Conservation (phyloP, 2,113 vertebrate species). For the Bolborhynchus lineola region DNA sequence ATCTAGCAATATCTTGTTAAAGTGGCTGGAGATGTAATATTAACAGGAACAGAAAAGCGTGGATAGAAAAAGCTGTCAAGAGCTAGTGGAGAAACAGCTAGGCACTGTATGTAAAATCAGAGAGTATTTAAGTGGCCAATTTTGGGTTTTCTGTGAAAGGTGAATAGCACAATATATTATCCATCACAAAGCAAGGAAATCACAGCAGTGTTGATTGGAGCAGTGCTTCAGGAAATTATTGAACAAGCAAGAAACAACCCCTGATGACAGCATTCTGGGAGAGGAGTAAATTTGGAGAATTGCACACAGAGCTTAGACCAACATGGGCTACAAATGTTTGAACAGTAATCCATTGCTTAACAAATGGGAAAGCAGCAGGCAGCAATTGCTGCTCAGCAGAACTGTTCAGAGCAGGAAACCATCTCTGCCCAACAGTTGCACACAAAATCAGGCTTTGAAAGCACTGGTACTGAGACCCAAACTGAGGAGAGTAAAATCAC, state of each 20-base stretch:
- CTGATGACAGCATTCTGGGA: not conserved
- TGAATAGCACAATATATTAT: not conserved
- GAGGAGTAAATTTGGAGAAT: not conserved
- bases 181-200: not conserved
- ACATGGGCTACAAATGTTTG: not conserved
- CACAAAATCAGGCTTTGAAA: conserved; percentile 1
- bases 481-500: not conserved
- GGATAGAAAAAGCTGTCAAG: not conserved
- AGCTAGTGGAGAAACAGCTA: not conserved
- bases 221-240: conserved; percentile 19
- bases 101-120: not conserved
- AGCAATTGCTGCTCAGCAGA: conserved; percentile 16
- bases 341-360: conserved; percentile 33
- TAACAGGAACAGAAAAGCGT: not conserved
- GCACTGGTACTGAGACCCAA: not conserved
- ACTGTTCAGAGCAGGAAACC: not conserved
- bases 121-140: not conserved
- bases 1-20: not conserved
- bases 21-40: not conserved
- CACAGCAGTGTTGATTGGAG: not conserved
- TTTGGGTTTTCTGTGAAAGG: not conserved
- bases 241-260: not conserved
- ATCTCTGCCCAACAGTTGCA: not conserved
- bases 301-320: not conserved
- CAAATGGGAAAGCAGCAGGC: conserved; percentile 36